Base-by-base conservation (phyloP, 2,113 vertebrate species). In the Brachionichthys hirsutus region DNA sequence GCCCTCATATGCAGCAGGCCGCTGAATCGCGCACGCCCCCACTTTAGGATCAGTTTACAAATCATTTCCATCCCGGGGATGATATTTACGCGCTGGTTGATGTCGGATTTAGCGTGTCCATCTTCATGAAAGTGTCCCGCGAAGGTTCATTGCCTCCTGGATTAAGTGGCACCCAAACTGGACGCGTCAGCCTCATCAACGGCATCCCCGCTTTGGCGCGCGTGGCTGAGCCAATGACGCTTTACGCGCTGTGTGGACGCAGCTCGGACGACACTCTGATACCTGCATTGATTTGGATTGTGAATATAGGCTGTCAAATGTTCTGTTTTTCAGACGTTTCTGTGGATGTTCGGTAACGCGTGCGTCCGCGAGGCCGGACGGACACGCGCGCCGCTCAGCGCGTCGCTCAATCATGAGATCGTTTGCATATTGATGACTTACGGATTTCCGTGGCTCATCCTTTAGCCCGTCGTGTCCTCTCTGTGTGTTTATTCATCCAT, bases 371-470 rank as follows among this genome's bases (percentile, higher is more conserved):
- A 7, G 57, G 44, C 62, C 46, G 69, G 71, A 74, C 38, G 65
- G 74, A 73, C 41, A 12, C 43, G 44, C 34, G 69, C 38, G 58
- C 75, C 38, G 58, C 75, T 74, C 78, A 76, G 65, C 46, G 46
- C 83, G 87, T 84, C 76, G 70, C 52, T 84, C 80, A 78, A 59
- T 85, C 84, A 78, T 77, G 82, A 87, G 81, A 70, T 86, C 70
- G 66, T 87, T 89, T 88, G 84, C 87, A 89, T 89, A 83, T 83
- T 88, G 84, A 87, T 84, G 78, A 79, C 68, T 72, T 78, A 73
- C 65, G 44, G 43, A 42, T 63, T 70, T 82, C 54, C 63, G 58
- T 67, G 57, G 67, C 67, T 79, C 54, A 35, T 14, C 61, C 64
- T 70, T 70, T 82, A 61, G 68, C 67, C 73, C 68, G 61, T 75